Conservation (phyloP, 2,888 invertebrate species). For the Piscicola geometra region DNA sequence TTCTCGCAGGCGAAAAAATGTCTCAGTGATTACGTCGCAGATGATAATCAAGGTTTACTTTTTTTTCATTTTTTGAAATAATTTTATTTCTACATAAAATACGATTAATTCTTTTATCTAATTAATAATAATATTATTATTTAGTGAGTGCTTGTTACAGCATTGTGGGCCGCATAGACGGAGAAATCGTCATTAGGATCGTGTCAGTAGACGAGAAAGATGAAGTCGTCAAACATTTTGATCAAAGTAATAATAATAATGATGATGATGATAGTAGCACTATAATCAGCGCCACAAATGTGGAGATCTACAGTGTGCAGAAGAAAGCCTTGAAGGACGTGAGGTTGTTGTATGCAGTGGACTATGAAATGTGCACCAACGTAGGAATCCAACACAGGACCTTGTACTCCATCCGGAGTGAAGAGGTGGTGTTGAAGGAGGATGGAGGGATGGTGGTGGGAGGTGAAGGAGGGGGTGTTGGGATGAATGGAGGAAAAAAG, state of each 20-base stretch:
- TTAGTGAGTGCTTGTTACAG: conserved; percentile 8
- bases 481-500: neutral
- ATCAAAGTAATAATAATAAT: neutral
- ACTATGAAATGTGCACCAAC: neutral
- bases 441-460: no score
- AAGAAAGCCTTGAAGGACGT: neutral
- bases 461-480: neutral
- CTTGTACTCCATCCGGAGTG: neutral
- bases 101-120: neutral
- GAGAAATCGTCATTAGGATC: neutral
- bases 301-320: neutral
- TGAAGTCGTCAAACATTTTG: neutral
- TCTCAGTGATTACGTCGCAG: neutral
- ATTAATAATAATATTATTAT: neutral
- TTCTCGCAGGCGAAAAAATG: neutral
- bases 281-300: neutral
- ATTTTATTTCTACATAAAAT: neutral
- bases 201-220: neutral
- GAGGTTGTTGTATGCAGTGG: neutral
- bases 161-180: neutral
- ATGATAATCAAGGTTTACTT: neutral
- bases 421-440: neutral
- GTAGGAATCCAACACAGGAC: neutral
- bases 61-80: neutral
- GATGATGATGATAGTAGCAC: neutral